Evolutionary conservation across 2,113 vertebrate species (phyloP).

Genomic region (Tetrax tetrax): DNA sequence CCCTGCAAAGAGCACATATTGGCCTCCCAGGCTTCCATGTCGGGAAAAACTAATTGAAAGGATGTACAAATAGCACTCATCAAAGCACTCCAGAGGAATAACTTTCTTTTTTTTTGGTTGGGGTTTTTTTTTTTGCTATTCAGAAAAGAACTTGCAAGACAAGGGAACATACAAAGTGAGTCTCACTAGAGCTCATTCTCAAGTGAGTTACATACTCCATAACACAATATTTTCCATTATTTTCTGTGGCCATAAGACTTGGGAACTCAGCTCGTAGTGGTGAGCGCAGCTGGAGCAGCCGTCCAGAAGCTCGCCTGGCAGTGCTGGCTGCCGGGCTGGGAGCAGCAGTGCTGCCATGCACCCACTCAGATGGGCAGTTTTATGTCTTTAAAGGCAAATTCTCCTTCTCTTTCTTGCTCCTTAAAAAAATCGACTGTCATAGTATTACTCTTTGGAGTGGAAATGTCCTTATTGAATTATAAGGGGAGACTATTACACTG

Average conservation of each 20-base stretch:
- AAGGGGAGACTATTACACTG: not conserved
- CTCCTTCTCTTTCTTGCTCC: not conserved
- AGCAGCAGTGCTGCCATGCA: not conserved
- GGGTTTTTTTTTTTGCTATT: not conserved
- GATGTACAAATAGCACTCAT: not conserved
- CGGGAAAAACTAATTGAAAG: not conserved
- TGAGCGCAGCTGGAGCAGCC: not conserved
- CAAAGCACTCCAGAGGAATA: not conserved
- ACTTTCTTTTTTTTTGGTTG: not conserved
- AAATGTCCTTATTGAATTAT: not conserved
- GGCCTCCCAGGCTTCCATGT: not conserved
- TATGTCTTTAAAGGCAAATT: not conserved
- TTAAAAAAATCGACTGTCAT: not conserved
- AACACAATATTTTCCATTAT: not conserved
- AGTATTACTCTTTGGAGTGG: not conserved
- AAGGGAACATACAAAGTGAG: not conserved
- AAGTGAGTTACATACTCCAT: not conserved
- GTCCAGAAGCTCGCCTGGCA: accelerated
- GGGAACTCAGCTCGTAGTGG: not conserved
- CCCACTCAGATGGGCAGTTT: not conserved
- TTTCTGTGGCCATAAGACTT: not conserved
- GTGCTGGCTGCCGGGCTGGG: not conserved
- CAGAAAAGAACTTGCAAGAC: not conserved
- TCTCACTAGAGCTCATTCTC: not conserved
- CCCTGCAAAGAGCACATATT: not conserved